Evolutionary conservation across 2,888 invertebrate genomes (phyloP).

Genomic region (Mamestra brassicae): DNA sequence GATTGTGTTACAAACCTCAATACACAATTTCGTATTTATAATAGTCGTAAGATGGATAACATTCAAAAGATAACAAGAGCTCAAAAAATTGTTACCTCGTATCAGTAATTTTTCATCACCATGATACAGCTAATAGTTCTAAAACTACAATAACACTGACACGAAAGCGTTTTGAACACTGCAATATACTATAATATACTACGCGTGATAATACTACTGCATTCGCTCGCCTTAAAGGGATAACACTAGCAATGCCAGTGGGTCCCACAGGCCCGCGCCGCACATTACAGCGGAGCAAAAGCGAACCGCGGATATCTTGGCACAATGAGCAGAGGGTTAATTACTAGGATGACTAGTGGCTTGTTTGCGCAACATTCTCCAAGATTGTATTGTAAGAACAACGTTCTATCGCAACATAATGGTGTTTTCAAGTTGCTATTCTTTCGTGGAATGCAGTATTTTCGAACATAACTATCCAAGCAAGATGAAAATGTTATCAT

Average conservation of each 20-base stretch:
- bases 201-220: neutral
- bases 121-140: neutral
- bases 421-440: slow-evolving; percentile 20
- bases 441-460: slow-evolving; percentile 9
- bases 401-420: slow-evolving; percentile 23
- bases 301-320: slow-evolving; percentile 24
- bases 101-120: too few species aligned
- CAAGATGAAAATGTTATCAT: slow-evolving; percentile 10
- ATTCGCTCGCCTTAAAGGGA: neutral
- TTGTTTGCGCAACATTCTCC: slow-evolving; percentile 29
- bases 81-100: neutral
- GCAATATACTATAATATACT: neutral
- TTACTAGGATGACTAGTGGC: slow-evolving; percentile 48
- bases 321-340: slow-evolving; percentile 37
- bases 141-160: neutral
- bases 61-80: neutral
- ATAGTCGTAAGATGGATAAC: too few species aligned
- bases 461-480: neutral
- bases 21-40: too few species aligned
- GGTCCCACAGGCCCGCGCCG: slow-evolving; percentile 44
- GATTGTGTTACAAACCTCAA: too few species aligned
- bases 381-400: slow-evolving; percentile 31
- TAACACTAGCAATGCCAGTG: slow-evolving; percentile 22
- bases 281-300: slow-evolving; percentile 10
- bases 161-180: neutral